Evolutionary conservation across 2,113 vertebrate species (phyloP).

Genomic region (Oncorhynchus gorbuscha): DNA sequence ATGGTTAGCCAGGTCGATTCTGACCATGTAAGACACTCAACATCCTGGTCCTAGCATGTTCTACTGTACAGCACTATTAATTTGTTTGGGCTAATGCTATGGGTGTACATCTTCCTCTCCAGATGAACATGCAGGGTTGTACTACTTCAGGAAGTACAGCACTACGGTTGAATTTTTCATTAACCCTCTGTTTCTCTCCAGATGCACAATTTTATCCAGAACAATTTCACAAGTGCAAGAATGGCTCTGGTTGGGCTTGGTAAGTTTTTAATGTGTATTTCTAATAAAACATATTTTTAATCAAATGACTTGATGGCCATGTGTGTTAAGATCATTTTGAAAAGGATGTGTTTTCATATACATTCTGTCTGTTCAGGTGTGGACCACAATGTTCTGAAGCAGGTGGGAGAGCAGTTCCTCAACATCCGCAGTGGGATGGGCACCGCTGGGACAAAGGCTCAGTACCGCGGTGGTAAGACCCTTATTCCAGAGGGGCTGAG

Average conservation of each 20-base stretch:
- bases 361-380: conserved; percentile 74
- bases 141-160: too few species aligned
- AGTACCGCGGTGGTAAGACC: conserved; percentile 85
- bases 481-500: too few species aligned
- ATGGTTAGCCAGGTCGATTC: conserved; percentile 83
- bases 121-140: too few species aligned
- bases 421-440: conserved; percentile 91
- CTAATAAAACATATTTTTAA: background rate
- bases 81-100: background rate
- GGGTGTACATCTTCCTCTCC: too few species aligned
- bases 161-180: background rate
- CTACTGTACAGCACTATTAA: background rate
- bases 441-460: conserved; percentile 73
- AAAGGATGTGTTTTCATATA: background rate
- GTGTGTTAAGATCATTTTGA: too few species aligned
- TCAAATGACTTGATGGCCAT: background rate
- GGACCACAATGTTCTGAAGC: conserved; percentile 84
- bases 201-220: conserved; percentile 76
- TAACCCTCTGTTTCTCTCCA: conserved; percentile 23
- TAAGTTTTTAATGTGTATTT: conserved; percentile 58
- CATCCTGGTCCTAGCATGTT: background rate
- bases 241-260: conserved; percentile 95
- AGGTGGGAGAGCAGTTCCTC: conserved; percentile 92
- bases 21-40: conserved; percentile 78
- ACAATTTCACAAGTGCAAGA: conserved; percentile 84